These are phyloP conservation scores for Gymnoscopelus microlampas DNA, from an alignment of 2,797 vertebrate species.

Conservation along the genomic window DNA sequence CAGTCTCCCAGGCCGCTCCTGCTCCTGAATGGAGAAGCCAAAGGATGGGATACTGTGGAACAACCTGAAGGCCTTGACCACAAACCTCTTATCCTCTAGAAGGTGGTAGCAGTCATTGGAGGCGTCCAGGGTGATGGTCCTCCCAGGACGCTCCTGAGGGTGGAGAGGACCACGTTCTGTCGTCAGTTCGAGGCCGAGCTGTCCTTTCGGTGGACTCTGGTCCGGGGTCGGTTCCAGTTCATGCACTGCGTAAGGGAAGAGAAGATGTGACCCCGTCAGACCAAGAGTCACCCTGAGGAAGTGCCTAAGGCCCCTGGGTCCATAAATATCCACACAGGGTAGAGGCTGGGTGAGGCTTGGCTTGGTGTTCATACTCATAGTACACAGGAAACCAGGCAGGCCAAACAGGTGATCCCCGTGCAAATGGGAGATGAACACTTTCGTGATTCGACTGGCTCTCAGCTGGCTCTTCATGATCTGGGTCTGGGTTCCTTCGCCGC, in stretches of 20 bases:
- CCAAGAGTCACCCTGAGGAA: constrained; percentile 86
- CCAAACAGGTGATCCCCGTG: constrained; percentile 96
- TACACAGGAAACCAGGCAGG: constrained; percentile 93
- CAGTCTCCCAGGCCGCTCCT: constrained; percentile 85
- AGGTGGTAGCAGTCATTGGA: constrained; percentile 81
- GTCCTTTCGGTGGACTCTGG: constrained; percentile 87
- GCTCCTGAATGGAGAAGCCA: constrained; percentile 89
- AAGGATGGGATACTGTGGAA: constrained; percentile 93
- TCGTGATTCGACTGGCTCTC: constrained; percentile 88
- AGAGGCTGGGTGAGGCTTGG: constrained; percentile 51
- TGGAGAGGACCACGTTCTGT: constrained; percentile 56
- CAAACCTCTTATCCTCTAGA: constrained; percentile 83
- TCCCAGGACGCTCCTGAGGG: constrained; percentile 80
- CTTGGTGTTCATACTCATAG: constrained; percentile 86
- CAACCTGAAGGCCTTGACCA: constrained; percentile 89
- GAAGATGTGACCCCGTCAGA: constrained; percentile 87
- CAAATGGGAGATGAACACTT: constrained; percentile 94
- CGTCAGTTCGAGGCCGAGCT: constrained; percentile 58
- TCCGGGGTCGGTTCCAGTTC: constrained; percentile 88
- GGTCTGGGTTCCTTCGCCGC: constrained; percentile 93
- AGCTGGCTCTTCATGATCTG: constrained; percentile 92
- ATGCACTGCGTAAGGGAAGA: constrained; percentile 88
- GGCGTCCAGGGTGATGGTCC: constrained; percentile 76
- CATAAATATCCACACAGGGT: constrained; percentile 86
- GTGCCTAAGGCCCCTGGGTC: constrained; percentile 85